A percentile compares a stretch with the other conserved stretches of the same genome.
Conservation (phyloP, 1,140 invertebrate genomes). For the Stenopsyche tienmushanensis region DNA sequence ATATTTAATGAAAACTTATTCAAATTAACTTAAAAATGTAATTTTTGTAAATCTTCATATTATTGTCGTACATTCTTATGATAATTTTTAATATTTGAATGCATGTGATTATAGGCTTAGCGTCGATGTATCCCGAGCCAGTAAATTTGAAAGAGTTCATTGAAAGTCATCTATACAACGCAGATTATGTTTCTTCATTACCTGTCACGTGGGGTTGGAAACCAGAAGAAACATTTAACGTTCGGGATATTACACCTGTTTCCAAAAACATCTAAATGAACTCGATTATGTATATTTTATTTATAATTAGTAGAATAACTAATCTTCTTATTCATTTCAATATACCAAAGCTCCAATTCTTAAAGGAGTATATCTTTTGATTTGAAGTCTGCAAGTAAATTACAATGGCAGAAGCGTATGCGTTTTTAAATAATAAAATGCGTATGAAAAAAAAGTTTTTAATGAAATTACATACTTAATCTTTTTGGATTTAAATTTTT, state of each 20-base stretch:
- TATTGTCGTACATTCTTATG: no score
- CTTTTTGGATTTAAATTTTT: no score
- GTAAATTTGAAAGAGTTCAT: conserved; percentile 72
- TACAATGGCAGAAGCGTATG: no score
- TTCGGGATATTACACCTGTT: conserved; percentile 55
- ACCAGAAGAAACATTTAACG: conserved; percentile 56
- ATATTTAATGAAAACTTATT: no score
- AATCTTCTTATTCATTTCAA: not conserved
- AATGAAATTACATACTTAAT: no score
- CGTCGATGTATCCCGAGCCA: conserved; percentile 83
- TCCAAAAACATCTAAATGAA: conserved; percentile 50
- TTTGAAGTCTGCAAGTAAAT: no score
- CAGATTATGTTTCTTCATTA: conserved; percentile 75
- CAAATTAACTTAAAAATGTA: no score
- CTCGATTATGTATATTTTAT: no score
- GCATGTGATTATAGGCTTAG: conserved; percentile 69
- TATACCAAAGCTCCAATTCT: no score
- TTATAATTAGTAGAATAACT: not conserved
- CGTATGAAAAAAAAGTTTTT: not conserved
- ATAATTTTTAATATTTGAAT: no score
- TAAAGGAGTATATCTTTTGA: no score
- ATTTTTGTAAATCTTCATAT: no score
- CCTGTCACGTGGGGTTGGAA: conserved; percentile 75
- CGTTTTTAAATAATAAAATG: not conserved
- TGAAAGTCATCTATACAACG: conserved; percentile 74